These are phyloP conservation scores for Elachura formosa DNA, from an alignment of 2,113 vertebrate species.

Conservation along the genomic window DNA sequence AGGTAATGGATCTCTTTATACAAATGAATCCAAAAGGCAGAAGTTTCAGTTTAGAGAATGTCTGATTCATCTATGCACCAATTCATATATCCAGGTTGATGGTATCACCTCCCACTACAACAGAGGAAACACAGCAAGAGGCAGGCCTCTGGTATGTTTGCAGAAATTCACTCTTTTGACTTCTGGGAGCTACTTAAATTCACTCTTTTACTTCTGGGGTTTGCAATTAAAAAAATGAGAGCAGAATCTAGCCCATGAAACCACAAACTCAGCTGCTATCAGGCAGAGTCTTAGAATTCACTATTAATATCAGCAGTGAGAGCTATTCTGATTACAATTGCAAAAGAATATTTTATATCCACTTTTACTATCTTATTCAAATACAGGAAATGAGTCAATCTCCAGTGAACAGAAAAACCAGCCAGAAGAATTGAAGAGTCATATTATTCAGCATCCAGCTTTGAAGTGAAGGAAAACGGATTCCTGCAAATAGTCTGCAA, in stretches of 20 bases:
- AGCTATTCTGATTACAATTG: slow-evolving; percentile 62
- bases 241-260: slow-evolving; percentile 31
- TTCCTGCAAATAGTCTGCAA: slow-evolving; percentile 18
- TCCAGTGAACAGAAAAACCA: slow-evolving; percentile 43
- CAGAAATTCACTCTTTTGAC: neutral
- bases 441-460: slow-evolving; percentile 24
- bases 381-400: slow-evolving; percentile 66
- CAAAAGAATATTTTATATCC: slow-evolving; percentile 63
- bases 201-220: neutral
- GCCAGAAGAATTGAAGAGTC: slow-evolving; percentile 31
- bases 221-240: slow-evolving; percentile 24
- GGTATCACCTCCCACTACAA: neutral
- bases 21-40: neutral
- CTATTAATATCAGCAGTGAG: slow-evolving; percentile 62
- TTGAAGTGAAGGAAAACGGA: slow-evolving; percentile 32
- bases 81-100: neutral
- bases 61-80: neutral
- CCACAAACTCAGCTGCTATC: slow-evolving; percentile 49
- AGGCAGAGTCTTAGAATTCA: slow-evolving; percentile 35
- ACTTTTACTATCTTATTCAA: slow-evolving; percentile 66
- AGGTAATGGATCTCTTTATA: neutral
- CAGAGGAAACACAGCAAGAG: neutral
- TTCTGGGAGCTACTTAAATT: slow-evolving; percentile 26
- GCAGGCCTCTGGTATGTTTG: neutral
- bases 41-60: neutral